Conservation (phyloP, 2,888 invertebrate species). For the Scaeva pyrastri region DNA sequence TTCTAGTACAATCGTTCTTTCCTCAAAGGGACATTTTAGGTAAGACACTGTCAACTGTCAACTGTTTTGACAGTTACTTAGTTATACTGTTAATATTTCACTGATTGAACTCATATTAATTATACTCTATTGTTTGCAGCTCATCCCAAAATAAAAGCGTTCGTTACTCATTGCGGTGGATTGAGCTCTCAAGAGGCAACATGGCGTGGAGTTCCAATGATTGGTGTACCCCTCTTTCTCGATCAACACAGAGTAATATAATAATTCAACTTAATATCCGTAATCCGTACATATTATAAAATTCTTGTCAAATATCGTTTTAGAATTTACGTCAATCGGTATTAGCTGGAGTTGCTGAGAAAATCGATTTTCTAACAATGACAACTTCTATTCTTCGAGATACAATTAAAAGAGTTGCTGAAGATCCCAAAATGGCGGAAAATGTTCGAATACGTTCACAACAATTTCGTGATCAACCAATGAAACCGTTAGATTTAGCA, state of each 20-base stretch:
- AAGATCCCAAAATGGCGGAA: constrained; percentile 63
- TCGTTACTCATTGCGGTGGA: constrained; percentile 81
- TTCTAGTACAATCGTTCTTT: constrained; percentile 60
- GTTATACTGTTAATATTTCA: too few relatives aligned
- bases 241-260: constrained; percentile 78
- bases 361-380: constrained; percentile 75
- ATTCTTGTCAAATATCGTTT: neutral
- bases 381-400: constrained; percentile 62
- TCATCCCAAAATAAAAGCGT: constrained; percentile 78
- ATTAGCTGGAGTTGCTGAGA: constrained; percentile 75
- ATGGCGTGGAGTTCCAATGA: constrained; percentile 80
- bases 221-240: constrained; percentile 79
- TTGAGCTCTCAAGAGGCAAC: constrained; percentile 81
- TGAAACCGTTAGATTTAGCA: constrained; percentile 85
- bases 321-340: constrained; percentile 68
- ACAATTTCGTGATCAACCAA: constrained; percentile 84
- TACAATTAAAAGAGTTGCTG: constrained; percentile 71
- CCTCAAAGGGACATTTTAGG: constrained; percentile 79
- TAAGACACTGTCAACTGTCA: too few relatives aligned
- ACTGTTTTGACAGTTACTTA: too few relatives aligned
- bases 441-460: constrained; percentile 82
- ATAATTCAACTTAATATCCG: too few relatives aligned
- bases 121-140: constrained; percentile 76
- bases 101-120: too few relatives aligned
- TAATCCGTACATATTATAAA: neutral